Percentiles rank a stretch among this genome's conserved stretches.
Evolutionary conservation across 2,113 vertebrate genomes (phyloP).

Genomic region (Craseonycteris thonglongyai): DNA sequence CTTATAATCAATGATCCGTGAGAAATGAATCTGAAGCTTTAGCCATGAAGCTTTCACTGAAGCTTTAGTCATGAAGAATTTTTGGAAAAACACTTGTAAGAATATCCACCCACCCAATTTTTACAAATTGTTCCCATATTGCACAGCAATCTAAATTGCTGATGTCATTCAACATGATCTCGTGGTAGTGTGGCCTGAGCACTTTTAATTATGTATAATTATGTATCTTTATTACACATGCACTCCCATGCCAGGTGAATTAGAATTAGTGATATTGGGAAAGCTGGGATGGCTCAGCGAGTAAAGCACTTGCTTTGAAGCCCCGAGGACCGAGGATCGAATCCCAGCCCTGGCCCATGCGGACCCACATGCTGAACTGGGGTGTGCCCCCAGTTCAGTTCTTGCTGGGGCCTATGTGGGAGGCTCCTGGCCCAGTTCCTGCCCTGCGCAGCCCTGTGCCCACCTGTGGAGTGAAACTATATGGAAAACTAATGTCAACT

Average conservation of each 20-base stretch:
- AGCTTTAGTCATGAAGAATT: neutral
- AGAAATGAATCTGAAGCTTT: conserved; percentile 25
- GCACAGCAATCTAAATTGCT: neutral
- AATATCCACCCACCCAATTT: neutral
- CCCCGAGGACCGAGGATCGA: too few species aligned
- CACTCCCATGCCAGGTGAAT: neutral
- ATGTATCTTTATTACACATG: neutral
- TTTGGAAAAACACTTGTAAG: neutral
- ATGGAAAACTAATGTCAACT: too few species aligned
- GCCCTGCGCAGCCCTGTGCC: too few species aligned
- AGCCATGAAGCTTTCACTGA: neutral
- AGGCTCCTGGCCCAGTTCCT: too few species aligned
- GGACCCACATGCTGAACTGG: too few species aligned
- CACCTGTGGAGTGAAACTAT: too few species aligned
- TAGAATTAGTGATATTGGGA: neutral
- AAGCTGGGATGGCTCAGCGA: too few species aligned
- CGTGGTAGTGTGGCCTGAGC: neutral
- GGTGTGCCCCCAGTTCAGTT: too few species aligned
- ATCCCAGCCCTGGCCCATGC: too few species aligned
- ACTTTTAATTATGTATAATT: neutral
- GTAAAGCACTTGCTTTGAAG: too few species aligned
- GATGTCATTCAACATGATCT: neutral
- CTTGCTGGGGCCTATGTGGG: too few species aligned
- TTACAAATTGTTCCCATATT: neutral
- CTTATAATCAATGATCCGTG: neutral